Percentiles rank a stretch among this genome's conserved stretches.
Conservation (phyloP, 2,797 vertebrate genomes). For the Pipistrellus pygmaeus region DNA sequence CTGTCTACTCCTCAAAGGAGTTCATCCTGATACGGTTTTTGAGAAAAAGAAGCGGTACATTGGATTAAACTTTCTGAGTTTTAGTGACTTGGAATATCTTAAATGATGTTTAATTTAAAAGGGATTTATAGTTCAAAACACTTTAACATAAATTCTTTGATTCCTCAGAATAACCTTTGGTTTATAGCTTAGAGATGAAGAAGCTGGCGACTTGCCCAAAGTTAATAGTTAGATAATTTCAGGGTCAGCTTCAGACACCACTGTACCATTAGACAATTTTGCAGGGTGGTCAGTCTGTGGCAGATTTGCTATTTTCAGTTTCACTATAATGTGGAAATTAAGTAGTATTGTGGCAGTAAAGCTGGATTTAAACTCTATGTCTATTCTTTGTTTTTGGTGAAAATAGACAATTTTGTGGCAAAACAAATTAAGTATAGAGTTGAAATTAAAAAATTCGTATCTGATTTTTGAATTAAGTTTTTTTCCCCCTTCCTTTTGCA, state of each 20-base stretch:
- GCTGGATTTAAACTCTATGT: neutral
- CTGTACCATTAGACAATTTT: neutral
- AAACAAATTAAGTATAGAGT: constrained; percentile 15
- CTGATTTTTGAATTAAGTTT: constrained; percentile 24
- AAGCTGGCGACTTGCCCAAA: constrained; percentile 13
- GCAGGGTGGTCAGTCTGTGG: neutral
- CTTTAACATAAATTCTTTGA: constrained; percentile 1
- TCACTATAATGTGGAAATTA: constrained; percentile 17
- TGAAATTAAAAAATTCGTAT: neutral
- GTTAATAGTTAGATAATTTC: constrained; percentile 26
- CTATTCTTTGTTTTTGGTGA: neutral
- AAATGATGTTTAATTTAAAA: constrained; percentile 44
- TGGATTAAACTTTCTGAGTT: constrained; percentile 30
- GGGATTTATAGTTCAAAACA: constrained; percentile 22
- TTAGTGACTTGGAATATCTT: constrained; percentile 4
- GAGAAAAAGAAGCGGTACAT: neutral
- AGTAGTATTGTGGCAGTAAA: constrained; percentile 8
- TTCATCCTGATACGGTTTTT: neutral
- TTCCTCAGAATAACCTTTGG: constrained; percentile 10
- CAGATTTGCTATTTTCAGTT: constrained; percentile 35
- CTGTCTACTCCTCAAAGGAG: neutral
- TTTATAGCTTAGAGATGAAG: neutral
- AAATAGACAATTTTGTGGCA: constrained; percentile 20
- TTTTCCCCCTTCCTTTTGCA: constrained; percentile 5
- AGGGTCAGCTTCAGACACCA: neutral